Percentiles rank a stretch among this genome's conserved stretches.
phyloP scores from a whole-genome alignment of 1,140 invertebrate species.

The Muscidifurax raptorellus region DNA sequence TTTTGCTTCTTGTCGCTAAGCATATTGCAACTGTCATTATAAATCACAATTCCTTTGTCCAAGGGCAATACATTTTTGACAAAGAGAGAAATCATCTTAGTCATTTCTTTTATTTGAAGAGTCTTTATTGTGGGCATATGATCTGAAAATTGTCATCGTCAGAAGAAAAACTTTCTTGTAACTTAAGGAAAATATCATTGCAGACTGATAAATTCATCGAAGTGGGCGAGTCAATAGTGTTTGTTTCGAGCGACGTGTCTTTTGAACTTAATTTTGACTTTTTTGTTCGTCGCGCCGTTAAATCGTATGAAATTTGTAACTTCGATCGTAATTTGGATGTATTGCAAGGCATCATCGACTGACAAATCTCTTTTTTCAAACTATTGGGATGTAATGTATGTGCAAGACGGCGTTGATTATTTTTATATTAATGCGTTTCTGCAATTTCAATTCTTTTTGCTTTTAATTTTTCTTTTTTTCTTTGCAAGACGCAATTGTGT shows the following conservation, averaged over 20 bases:
- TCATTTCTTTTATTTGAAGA: too few species aligned
- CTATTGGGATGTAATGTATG: neutral
- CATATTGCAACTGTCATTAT: neutral
- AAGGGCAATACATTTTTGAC: too few species aligned
- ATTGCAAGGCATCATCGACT: neutral
- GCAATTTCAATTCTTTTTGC: conserved; percentile 1
- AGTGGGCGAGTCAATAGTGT: neutral
- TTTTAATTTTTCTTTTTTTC: too few species aligned
- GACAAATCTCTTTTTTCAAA: conserved; percentile 11
- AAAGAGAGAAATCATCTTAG: too few species aligned
- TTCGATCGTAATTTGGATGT: neutral
- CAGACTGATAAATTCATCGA: neutral
- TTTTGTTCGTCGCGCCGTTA: neutral
- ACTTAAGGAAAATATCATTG: neutral
- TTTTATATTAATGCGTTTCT: neutral
- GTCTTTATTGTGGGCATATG: neutral
- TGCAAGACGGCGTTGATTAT: conserved; percentile 4
- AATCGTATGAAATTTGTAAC: neutral
- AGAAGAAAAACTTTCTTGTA: neutral
- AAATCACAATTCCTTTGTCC: neutral
- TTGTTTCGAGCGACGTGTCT: neutral
- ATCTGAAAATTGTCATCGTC: neutral
- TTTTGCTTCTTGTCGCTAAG: neutral
- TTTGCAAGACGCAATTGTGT: neutral
- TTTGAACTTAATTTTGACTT: neutral